phyloP scores from a whole-genome alignment of 1,140 invertebrate genomes.

The Lutraria rhynchaena region DNA sequence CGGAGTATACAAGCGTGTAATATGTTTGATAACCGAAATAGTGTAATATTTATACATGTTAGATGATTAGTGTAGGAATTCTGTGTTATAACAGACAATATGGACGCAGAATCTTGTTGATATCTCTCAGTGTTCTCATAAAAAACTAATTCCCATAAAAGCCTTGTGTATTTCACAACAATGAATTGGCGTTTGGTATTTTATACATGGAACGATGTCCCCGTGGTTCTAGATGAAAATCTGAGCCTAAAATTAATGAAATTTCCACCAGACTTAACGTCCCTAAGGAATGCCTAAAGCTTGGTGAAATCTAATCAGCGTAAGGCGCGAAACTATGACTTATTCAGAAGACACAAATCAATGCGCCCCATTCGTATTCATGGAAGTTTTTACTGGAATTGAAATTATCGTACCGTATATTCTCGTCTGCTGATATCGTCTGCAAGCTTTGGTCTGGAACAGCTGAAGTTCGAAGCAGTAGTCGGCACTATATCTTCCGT shows the following conservation, averaged over 20 bases:
- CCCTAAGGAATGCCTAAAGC: slow-evolving; percentile 48
- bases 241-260: slow-evolving; percentile 28
- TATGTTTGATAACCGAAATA: no score
- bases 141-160: no score
- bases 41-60: no score
- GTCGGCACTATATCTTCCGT: no score
- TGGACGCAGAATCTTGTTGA: no score
- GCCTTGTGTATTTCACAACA: no score
- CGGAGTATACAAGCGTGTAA: no score
- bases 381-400: slow-evolving; percentile 45
- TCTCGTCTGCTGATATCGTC: no score
- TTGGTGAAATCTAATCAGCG: slow-evolving; percentile 45
- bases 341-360: slow-evolving; percentile 52
- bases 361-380: slow-evolving; percentile 55
- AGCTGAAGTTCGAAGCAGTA: background rate
- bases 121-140: no score
- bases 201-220: background rate
- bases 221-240: slow-evolving; percentile 17
- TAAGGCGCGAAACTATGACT: slow-evolving; percentile 46
- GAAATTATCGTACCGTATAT: slow-evolving; percentile 35
- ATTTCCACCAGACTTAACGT: slow-evolving; percentile 25
- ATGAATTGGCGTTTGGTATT: no score
- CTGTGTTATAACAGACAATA: no score
- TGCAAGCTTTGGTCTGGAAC: background rate
- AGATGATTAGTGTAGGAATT: no score